These are phyloP conservation scores for Folsomia manolachei DNA, from an alignment of 2,888 invertebrate species.

Conservation along the genomic window DNA sequence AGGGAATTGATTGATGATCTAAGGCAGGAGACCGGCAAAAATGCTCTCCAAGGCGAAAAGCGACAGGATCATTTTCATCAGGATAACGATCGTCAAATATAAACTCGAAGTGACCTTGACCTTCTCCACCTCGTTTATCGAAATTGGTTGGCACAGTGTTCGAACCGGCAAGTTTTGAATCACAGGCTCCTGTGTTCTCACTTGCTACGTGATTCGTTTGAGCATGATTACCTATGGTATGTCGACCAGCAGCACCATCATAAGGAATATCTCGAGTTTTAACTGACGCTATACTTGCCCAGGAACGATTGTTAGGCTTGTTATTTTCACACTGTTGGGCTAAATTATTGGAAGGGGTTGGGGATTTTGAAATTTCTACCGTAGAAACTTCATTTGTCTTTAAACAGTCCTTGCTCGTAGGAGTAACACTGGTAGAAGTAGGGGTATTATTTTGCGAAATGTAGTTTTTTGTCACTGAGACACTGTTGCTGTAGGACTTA, in stretches of 20 bases:
- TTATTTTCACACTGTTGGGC: conserved; percentile 10
- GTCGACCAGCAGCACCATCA: conserved; percentile 26
- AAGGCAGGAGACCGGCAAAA: conserved; percentile 70
- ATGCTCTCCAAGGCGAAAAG: conserved; percentile 64
- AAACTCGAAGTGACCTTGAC: conserved; percentile 15
- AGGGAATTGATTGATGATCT: conserved; percentile 73
- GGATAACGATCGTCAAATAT: conserved; percentile 12
- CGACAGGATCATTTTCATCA: conserved; percentile 47
- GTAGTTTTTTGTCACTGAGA: conserved; percentile 29
- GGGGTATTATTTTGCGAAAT: conserved; percentile 27
- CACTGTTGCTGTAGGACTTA: conserved; percentile 24
- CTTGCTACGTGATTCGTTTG: neutral
- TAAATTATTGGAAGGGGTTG: neutral
- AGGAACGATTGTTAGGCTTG: conserved; percentile 35
- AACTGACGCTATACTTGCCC: conserved; percentile 47
- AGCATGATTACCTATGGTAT: neutral
- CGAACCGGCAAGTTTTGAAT: neutral
- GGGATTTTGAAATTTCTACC: conserved; percentile 1
- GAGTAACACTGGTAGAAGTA: conserved; percentile 11
- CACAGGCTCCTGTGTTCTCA: neutral
- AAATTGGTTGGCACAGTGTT: conserved; percentile 5
- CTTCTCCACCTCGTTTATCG: conserved; percentile 31
- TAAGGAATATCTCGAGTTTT: conserved; percentile 25
- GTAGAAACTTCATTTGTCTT: conserved; percentile 15
- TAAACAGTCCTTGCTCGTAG: neutral